Conservation (phyloP, 2,797 vertebrate species). For the Chelmon rostratus region DNA sequence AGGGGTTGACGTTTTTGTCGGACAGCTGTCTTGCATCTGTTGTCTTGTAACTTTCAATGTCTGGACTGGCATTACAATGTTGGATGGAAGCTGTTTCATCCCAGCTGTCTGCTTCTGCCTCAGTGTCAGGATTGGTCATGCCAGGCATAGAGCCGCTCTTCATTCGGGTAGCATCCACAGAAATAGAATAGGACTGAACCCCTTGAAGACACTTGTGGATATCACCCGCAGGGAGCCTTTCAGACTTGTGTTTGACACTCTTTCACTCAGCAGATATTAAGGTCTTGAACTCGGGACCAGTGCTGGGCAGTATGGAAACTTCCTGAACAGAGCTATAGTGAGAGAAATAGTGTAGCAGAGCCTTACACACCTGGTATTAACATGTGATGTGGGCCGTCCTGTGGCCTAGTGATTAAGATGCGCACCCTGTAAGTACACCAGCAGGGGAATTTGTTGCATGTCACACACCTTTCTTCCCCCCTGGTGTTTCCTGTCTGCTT, state of each 20-base stretch:
- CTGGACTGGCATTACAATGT: background rate
- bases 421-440: background rate
- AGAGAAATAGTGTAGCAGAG: background rate
- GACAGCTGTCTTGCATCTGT: constrained; percentile 27
- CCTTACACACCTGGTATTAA: constrained; percentile 2
- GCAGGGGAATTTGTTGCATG: background rate
- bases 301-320: background rate
- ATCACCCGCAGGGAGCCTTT: background rate
- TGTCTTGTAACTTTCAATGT: constrained; percentile 12
- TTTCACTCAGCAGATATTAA: constrained; percentile 17
- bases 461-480: background rate
- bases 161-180: constrained; percentile 12
- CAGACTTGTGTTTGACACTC: constrained; percentile 28
- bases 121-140: background rate
- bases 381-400: background rate
- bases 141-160: background rate
- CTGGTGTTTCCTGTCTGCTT: background rate
- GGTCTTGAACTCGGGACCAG: background rate
- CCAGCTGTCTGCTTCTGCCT: constrained; percentile 8
- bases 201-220: background rate
- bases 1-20: background rate
- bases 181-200: constrained; percentile 24
- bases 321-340: background rate
- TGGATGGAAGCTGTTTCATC: constrained; percentile 11
- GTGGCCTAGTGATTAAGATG: background rate